phyloP scores from a whole-genome alignment of 2,888 invertebrate genomes.

The Melitaea athalia region DNA sequence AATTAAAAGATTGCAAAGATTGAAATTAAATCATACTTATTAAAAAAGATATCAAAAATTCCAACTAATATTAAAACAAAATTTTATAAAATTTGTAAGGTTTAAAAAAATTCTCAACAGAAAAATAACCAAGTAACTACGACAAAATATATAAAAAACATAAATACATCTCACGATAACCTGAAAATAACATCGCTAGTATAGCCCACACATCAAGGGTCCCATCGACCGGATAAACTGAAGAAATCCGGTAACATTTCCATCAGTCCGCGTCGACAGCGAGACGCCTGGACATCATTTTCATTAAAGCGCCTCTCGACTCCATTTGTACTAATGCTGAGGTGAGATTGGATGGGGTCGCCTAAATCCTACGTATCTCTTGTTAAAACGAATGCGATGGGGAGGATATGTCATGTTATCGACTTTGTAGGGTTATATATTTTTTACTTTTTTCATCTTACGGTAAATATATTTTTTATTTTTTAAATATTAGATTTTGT shows the following conservation, averaged over 20 bases:
- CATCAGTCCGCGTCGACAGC: constrained; percentile 61
- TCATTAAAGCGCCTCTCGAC: constrained; percentile 61
- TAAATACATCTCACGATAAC: neutral
- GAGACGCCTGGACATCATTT: constrained; percentile 62
- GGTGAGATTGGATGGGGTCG: constrained; percentile 46
- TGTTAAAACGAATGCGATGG: neutral
- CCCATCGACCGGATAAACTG: constrained; percentile 37
- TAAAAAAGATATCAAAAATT: no score
- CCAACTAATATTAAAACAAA: no score
- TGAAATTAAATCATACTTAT: no score
- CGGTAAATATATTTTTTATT: no score
- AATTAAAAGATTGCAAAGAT: no score
- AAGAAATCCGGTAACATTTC: constrained; percentile 36
- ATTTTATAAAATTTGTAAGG: no score
- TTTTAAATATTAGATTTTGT: no score
- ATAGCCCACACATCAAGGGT: constrained; percentile 6
- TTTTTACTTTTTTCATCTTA: neutral
- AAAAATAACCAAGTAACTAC: no score
- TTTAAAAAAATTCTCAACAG: no score
- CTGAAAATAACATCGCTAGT: neutral
- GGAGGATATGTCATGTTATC: neutral
- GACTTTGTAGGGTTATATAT: constrained; percentile 7
- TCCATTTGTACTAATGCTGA: constrained; percentile 69
- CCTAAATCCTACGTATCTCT: constrained; percentile 6
- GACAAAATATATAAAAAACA: neutral